Evolutionary conservation across 2,113 vertebrate genomes (phyloP).

Genomic region (Entomyzon cyanotis): DNA sequence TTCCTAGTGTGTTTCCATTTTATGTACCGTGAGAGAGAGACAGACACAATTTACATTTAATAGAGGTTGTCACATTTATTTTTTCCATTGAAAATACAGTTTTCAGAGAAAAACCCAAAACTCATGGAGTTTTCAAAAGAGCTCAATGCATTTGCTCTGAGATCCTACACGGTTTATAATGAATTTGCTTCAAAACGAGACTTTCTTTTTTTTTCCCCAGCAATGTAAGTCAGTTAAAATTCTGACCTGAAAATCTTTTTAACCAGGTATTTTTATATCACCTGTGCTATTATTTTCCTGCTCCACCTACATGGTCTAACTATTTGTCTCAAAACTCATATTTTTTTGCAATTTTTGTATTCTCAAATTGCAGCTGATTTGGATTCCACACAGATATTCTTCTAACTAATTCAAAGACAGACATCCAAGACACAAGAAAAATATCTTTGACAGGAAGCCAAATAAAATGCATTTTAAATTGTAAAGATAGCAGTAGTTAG

Average conservation of each 20-base stretch:
- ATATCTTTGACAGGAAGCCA: background rate
- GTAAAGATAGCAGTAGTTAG: background rate
- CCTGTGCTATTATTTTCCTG: background rate
- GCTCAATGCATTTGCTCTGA: background rate
- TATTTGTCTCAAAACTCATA: background rate
- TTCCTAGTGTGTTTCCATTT: background rate
- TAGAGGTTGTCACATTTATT: background rate
- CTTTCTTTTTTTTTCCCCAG: background rate
- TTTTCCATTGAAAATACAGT: background rate
- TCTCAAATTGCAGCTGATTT: background rate
- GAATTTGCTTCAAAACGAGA: background rate
- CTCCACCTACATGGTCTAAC: background rate
- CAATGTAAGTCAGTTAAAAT: background rate
- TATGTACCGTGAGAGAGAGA: background rate
- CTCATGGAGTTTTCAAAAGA: background rate
- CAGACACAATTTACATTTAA: background rate
- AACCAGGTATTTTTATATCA: background rate
- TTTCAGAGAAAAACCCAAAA: background rate
- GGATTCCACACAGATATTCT: background rate
- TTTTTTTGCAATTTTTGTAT: background rate
- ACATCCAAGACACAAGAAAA: background rate
- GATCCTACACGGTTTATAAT: background rate
- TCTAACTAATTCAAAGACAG: background rate
- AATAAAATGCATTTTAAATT: constrained; percentile 2
- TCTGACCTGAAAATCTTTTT: background rate